A percentile compares a stretch with the other conserved stretches of the same genome.
Conservation (phyloP, 2,888 invertebrate species). For the Scaptomyza cyrtandrae region DNA sequence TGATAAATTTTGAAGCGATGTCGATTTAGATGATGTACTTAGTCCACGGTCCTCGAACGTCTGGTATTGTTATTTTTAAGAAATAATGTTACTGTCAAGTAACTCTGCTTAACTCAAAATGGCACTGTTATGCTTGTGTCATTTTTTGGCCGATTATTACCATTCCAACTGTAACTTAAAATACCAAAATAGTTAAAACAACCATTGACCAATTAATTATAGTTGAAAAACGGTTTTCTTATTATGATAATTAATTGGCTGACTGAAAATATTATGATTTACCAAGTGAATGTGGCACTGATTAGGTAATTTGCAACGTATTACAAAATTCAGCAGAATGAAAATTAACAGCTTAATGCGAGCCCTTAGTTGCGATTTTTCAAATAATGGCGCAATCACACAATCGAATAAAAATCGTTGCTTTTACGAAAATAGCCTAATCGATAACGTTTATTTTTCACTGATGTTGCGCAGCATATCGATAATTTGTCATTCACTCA, state of each 20-base stretch:
- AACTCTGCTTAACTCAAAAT: slow-evolving; percentile 30
- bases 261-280: too few species aligned
- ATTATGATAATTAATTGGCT: too few species aligned
- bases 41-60: slow-evolving; percentile 22
- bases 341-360: too few species aligned
- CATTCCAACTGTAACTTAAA: background rate
- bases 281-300: too few species aligned
- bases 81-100: slow-evolving; percentile 12
- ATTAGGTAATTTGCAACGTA: too few species aligned
- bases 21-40: background rate
- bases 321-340: too few species aligned
- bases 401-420: background rate
- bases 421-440: background rate
- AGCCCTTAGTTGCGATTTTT: background rate
- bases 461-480: slow-evolving; percentile 3
- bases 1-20: background rate
- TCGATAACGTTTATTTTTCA: slow-evolving; percentile 7
- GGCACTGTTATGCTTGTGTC: slow-evolving; percentile 3
- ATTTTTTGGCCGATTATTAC: background rate
- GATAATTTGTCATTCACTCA: slow-evolving; percentile 28
- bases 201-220: too few species aligned
- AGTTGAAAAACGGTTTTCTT: too few species aligned
- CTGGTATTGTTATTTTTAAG: slow-evolving; percentile 31
- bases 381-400: background rate
- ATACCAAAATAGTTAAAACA: background rate